Evolutionary conservation across 1,140 invertebrate species (phyloP).

Genomic region (Microplitis demolitor): DNA sequence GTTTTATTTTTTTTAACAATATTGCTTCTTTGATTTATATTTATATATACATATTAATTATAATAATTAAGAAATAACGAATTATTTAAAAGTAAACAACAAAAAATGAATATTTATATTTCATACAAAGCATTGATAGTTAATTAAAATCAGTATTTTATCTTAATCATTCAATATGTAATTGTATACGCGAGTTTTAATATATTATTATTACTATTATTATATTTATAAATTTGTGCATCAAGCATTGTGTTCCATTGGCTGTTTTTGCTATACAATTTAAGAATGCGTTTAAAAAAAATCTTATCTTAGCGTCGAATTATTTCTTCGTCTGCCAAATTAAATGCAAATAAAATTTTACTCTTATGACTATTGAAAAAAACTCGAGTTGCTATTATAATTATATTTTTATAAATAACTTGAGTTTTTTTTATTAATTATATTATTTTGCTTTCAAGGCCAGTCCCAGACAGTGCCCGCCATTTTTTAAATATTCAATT

Average conservation of each 20-base stretch:
- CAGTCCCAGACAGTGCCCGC: too few species aligned
- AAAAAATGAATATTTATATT: constrained; percentile 16
- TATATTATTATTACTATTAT: constrained; percentile 30
- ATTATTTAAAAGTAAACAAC: constrained; percentile 9
- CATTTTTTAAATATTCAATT: too few species aligned
- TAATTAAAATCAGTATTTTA: constrained; percentile 31
- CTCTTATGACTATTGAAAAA: constrained; percentile 7
- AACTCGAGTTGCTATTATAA: not conserved
- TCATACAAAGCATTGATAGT: constrained; percentile 29
- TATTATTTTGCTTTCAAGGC: not conserved
- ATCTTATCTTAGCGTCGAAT: constrained; percentile 7
- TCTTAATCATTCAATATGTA: constrained; percentile 26
- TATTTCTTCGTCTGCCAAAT: constrained; percentile 19
- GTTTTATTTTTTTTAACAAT: constrained; percentile 8
- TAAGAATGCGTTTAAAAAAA: constrained; percentile 36
- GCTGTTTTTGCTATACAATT: constrained; percentile 41
- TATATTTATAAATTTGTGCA: constrained; percentile 27
- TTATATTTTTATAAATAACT: not conserved
- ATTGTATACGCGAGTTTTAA: not conserved
- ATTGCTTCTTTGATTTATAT: constrained; percentile 10
- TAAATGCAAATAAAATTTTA: not conserved
- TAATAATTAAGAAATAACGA: constrained; percentile 21
- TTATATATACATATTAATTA: constrained; percentile 19
- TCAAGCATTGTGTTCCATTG: constrained; percentile 49
- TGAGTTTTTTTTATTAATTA: constrained; percentile 2